phyloP scores from a whole-genome alignment of 2,113 vertebrate species.

The Connochaetes taurinus region DNA sequence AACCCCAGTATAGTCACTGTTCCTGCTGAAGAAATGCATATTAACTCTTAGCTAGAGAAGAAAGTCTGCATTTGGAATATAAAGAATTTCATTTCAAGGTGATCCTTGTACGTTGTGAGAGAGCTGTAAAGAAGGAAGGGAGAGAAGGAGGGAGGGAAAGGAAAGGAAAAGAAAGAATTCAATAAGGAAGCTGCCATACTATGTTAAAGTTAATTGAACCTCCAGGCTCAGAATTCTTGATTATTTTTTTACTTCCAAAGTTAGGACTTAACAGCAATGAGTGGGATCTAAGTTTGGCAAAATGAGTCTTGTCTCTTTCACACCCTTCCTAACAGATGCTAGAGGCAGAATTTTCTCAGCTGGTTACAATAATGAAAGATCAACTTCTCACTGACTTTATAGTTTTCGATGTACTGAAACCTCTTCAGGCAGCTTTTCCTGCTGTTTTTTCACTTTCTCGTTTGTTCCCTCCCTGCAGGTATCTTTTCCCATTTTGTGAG shows the following conservation, averaged over 20 bases:
- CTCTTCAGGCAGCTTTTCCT: constrained; percentile 40
- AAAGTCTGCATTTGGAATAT: background rate
- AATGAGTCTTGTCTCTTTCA: constrained; percentile 48
- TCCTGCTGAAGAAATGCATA: background rate
- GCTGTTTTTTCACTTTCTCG: constrained; percentile 67
- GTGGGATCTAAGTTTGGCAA: constrained; percentile 20
- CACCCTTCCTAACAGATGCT: constrained; percentile 45
- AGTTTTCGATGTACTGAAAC: constrained; percentile 30
- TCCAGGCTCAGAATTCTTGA: background rate
- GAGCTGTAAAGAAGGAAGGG: background rate
- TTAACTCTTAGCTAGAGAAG: background rate
- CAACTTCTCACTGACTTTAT: constrained; percentile 56
- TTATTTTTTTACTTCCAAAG: background rate
- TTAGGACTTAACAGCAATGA: constrained; percentile 5
- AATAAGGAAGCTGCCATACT: background rate
- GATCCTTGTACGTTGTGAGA: background rate
- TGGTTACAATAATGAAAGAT: constrained; percentile 71
- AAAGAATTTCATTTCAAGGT: background rate
- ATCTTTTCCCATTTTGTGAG: constrained; percentile 50
- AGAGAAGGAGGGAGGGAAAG: no score
- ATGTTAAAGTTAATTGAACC: constrained; percentile 15
- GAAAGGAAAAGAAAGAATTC: background rate
- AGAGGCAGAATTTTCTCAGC: constrained; percentile 63
- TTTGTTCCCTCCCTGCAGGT: constrained; percentile 65
- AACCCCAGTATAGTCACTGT: background rate